Conservation (phyloP, 1,140 invertebrate species). For the Drosophila albomicans region DNA sequence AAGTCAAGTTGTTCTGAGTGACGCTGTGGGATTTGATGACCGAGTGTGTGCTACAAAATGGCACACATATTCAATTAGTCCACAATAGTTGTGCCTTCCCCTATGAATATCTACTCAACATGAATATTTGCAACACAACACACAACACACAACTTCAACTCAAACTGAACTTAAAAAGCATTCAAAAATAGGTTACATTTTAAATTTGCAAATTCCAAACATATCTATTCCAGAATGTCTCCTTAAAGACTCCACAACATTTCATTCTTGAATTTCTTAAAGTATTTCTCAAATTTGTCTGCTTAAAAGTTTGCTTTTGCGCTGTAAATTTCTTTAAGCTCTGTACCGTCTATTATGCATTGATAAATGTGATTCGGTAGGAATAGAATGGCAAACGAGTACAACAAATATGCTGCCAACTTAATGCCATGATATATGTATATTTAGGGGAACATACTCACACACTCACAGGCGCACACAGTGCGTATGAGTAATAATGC, state of each 20-base stretch:
- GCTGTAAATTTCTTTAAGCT: slow-evolving; percentile 5
- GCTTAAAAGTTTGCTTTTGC: slow-evolving; percentile 1
- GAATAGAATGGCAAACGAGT: slow-evolving; percentile 31
- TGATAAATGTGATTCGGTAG: slow-evolving; percentile 57
- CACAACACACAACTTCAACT: no score
- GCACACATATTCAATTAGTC: slow-evolving; percentile 18
- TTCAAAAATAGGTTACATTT: no score
- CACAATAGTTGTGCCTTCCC: slow-evolving; percentile 13
- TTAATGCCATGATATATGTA: slow-evolving; percentile 73
- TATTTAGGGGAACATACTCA: slow-evolving; percentile 16
- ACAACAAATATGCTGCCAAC: slow-evolving; percentile 43
- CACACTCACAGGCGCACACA: slow-evolving; percentile 21
- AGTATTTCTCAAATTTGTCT: neutral
- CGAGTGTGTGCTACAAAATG: slow-evolving; percentile 16
- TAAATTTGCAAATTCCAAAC: no score
- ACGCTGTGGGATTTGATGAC: slow-evolving; percentile 11
- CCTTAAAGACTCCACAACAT: neutral
- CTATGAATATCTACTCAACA: neutral
- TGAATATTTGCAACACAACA: no score
- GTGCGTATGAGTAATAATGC: slow-evolving; percentile 80
- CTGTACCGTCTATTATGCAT: slow-evolving; percentile 11
- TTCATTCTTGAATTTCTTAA: neutral
- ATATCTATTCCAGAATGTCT: no score
- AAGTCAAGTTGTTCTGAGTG: slow-evolving; percentile 14
- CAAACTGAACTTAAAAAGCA: no score